Evolutionary conservation across 2,113 vertebrate species (phyloP).

Genomic region (human): GRCh38 chrX:108209501-108210000

Average conservation of each 20-base stretch:
- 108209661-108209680: conserved; percentile 16
- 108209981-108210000: conserved; percentile 86
- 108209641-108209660: not conserved
- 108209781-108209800: not conserved
- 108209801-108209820: conserved; percentile 30
- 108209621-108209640: not conserved
- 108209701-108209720: not conserved
- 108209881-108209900: not conserved
- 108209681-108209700: not conserved
- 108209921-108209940: not conserved
- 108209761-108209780: not conserved
- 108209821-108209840: not conserved
- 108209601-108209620: conserved; percentile 27
- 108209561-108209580: not conserved
- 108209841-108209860: not conserved
- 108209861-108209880: not conserved
- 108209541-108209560: not conserved
- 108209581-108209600: not conserved
- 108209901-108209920: not conserved
- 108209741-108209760: conserved; percentile 28
- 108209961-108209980: conserved; percentile 89
- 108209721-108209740: not conserved
- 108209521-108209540: conserved; percentile 18
- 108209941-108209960: conserved; percentile 1
- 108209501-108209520: conserved; percentile 1